Percentiles rank a stretch among this genome's conserved stretches.
These are phyloP conservation scores for Anoplophora glabripennis DNA, from an alignment of 1,140 invertebrate genomes.

Conservation along the genomic window DNA sequence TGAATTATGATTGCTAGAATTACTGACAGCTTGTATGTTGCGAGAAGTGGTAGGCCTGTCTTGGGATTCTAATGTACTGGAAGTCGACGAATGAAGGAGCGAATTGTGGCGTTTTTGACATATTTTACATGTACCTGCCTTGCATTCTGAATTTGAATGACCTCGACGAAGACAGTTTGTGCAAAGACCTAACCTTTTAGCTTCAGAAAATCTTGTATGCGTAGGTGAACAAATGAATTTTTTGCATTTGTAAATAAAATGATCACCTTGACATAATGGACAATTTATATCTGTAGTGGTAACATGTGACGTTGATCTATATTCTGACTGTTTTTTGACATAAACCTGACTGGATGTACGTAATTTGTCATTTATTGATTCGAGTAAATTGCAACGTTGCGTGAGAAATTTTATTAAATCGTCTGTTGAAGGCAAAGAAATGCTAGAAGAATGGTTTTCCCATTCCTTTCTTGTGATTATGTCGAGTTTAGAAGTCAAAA, in stretches of 20 bases:
- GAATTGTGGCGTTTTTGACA: too few relatives aligned
- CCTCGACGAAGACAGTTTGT: slow-evolving; percentile 16
- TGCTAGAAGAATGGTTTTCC: slow-evolving; percentile 14
- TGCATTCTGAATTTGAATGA: slow-evolving; percentile 6
- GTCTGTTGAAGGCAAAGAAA: slow-evolving; percentile 2
- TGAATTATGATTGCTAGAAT: neutral
- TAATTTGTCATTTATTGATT: slow-evolving; percentile 8
- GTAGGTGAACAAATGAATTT: slow-evolving; percentile 9
- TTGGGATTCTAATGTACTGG: neutral
- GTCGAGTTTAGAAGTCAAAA: slow-evolving; percentile 6
- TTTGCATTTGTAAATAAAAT: slow-evolving; percentile 13
- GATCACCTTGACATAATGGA: neutral
- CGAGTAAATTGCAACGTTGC: slow-evolving; percentile 16
- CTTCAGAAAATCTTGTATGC: neutral
- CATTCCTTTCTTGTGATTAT: slow-evolving; percentile 1
- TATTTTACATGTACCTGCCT: too few relatives aligned
- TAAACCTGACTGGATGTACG: neutral
- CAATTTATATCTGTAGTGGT: neutral
- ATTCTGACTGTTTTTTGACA: neutral
- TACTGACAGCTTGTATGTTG: neutral
- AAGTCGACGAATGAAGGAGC: too few relatives aligned
- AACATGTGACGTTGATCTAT: neutral
- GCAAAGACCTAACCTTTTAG: slow-evolving; percentile 1
- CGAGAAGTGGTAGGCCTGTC: neutral
- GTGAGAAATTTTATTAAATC: slow-evolving; percentile 12